Percentiles rank a stretch among this genome's conserved stretches.
These are phyloP conservation scores for Homarus americanus DNA, from an alignment of 1,140 invertebrate species.

Conservation along the genomic window DNA sequence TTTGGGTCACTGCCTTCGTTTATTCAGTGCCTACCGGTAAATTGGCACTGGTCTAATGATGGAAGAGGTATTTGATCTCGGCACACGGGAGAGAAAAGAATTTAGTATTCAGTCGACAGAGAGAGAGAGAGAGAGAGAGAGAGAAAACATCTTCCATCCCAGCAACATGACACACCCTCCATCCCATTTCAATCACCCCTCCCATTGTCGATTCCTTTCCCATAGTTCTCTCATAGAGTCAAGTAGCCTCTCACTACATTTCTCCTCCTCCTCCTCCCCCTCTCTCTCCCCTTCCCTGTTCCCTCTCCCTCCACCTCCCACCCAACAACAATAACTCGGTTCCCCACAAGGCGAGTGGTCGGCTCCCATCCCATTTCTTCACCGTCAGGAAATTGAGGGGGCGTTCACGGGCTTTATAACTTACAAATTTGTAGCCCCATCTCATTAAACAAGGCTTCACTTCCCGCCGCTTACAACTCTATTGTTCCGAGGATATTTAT, in stretches of 20 bases:
- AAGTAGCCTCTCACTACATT: neutral
- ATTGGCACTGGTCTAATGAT: too few relatives aligned
- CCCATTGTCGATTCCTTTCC: neutral
- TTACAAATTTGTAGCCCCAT: conserved; percentile 62
- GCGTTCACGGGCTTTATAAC: conserved; percentile 58
- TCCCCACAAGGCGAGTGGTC: neutral
- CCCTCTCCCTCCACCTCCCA: neutral
- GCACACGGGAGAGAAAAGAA: too few relatives aligned
- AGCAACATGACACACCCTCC: too few relatives aligned
- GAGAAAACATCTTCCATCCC: neutral
- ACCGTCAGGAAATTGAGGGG: conserved; percentile 42
- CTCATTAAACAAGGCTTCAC: conserved; percentile 37
- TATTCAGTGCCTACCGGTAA: too few relatives aligned
- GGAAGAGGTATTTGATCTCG: too few relatives aligned
- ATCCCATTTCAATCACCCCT: too few relatives aligned
- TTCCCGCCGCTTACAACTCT: conserved; percentile 53
- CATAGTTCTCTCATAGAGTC: neutral
- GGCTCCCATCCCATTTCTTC: too few relatives aligned
- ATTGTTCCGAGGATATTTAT: conserved; percentile 63
- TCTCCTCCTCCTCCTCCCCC: neutral
- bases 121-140: too few relatives aligned
- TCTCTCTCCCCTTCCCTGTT: neutral
- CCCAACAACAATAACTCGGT: neutral
- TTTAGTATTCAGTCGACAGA: too few relatives aligned
- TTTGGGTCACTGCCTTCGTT: too few relatives aligned